phyloP scores from a whole-genome alignment of 64 coral and sea anemone species.

The Pachyseris speciosa region DNA sequence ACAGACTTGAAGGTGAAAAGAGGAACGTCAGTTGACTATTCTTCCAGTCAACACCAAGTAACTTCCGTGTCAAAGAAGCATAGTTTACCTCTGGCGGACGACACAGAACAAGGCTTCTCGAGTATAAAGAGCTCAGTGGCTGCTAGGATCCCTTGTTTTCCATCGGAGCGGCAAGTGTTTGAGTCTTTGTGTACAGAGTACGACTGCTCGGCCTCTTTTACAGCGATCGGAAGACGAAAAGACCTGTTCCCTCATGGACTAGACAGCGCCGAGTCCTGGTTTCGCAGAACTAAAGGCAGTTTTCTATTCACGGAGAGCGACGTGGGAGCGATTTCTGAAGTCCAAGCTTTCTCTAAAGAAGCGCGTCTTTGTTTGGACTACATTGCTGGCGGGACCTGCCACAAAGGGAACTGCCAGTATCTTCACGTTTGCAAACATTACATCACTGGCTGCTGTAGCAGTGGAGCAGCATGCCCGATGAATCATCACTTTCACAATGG shows the following conservation, averaged over 20 bases:
- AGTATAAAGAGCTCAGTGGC: not conserved
- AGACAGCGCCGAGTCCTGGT: conserved; percentile 44
- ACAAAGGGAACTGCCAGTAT: conserved; percentile 21
- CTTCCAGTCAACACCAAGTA: not conserved
- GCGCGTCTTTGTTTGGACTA: conserved; percentile 67
- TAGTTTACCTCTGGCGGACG: not conserved
- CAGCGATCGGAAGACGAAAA: conserved; percentile 21
- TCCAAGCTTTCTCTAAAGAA: conserved; percentile 38
- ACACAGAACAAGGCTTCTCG: not conserved
- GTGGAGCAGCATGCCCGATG: conserved; percentile 31
- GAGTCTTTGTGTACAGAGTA: conserved; percentile 31
- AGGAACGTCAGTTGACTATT: not conserved
- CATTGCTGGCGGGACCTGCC: not conserved
- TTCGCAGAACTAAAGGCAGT: conserved; percentile 16
- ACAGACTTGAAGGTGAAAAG: not conserved
- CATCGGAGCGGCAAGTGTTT: conserved; percentile 58
- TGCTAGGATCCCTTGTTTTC: not conserved
- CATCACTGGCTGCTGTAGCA: conserved; percentile 38
- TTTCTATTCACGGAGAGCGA: conserved; percentile 58
- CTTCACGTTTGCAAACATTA: conserved; percentile 69
- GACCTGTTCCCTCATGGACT: conserved; percentile 64
- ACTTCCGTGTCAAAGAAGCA: not conserved
- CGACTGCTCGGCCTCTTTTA: conserved; percentile 40
- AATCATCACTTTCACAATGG: conserved; percentile 62
- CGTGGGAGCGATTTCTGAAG: conserved; percentile 28